phyloP scores from a whole-genome alignment of 1,140 invertebrate species.

The Antheraea mylitta region DNA sequence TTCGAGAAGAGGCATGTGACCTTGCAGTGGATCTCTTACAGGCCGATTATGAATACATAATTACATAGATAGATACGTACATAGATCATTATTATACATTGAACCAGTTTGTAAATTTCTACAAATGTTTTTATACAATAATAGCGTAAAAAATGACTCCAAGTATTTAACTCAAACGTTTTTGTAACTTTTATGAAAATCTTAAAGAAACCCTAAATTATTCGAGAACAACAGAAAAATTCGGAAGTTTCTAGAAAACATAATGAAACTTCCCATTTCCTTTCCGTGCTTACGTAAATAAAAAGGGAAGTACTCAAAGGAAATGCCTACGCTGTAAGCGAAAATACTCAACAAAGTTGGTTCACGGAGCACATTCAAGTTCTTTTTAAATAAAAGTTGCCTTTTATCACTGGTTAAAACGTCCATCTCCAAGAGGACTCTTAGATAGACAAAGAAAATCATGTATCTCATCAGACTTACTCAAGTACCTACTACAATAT shows the following conservation, averaged over 20 bases:
- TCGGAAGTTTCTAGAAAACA: constrained; percentile 9
- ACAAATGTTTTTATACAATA: too few species aligned
- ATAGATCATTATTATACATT: too few species aligned
- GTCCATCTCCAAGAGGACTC: constrained; percentile 34
- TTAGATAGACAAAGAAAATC: constrained; percentile 41
- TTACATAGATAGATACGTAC: too few species aligned
- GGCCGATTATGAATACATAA: too few species aligned
- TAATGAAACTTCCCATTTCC: constrained; percentile 33
- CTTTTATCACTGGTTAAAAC: constrained; percentile 41
- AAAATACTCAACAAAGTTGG: constrained; percentile 36
- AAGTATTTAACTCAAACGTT: neutral
- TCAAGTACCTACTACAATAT: too few species aligned
- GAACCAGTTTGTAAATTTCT: too few species aligned
- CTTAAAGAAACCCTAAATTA: neutral
- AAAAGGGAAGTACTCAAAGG: constrained; percentile 38
- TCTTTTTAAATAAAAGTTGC: constrained; percentile 42
- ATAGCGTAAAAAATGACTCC: neutral
- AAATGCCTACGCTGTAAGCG: constrained; percentile 35
- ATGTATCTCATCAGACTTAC: constrained; percentile 26
- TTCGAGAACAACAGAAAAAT: constrained; percentile 14
- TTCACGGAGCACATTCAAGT: constrained; percentile 30
- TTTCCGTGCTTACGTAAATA: constrained; percentile 36
- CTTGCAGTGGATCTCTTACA: too few species aligned
- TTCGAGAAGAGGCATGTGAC: too few species aligned
- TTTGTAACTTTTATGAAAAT: constrained; percentile 2